Evolutionary conservation across 2,113 vertebrate species (phyloP).

Genomic region (Saccopteryx bilineata): DNA sequence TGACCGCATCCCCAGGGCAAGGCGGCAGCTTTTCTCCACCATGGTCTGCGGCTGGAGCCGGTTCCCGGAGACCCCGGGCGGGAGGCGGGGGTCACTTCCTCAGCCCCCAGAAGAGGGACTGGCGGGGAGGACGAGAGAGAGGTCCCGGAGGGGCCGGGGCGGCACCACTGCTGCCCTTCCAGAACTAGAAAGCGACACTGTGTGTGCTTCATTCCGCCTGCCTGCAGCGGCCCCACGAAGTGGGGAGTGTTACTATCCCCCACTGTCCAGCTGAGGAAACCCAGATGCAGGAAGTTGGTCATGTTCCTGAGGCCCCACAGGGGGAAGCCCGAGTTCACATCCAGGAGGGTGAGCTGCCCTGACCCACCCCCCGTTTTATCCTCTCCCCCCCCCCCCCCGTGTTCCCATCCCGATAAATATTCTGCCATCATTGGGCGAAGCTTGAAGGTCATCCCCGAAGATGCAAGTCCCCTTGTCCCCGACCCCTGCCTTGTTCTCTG

Average conservation of each 20-base stretch:
- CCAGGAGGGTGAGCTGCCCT: background rate
- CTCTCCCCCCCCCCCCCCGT: no score
- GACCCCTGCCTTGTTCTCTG: background rate
- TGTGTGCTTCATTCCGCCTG: no score
- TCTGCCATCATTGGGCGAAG: background rate
- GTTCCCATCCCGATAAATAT: background rate
- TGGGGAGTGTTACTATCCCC: background rate
- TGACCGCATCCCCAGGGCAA: background rate
- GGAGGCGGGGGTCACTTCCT: accelerated
- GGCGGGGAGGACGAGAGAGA: background rate
- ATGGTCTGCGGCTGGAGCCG: background rate
- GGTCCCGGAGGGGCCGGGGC: background rate
- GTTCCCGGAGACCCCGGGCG: background rate
- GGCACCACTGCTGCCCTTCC: background rate
- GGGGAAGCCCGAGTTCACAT: background rate
- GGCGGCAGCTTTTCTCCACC: background rate
- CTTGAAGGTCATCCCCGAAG: background rate
- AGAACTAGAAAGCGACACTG: background rate
- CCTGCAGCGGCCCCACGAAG: background rate
- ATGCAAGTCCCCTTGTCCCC: background rate
- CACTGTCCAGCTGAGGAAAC: background rate
- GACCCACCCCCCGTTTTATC: accelerated
- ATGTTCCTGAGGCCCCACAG: background rate
- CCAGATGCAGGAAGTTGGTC: background rate
- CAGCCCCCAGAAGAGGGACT: background rate